Evolutionary conservation across 2,797 vertebrate species (phyloP).

Genomic region (Triplophysa yarkandensis): DNA sequence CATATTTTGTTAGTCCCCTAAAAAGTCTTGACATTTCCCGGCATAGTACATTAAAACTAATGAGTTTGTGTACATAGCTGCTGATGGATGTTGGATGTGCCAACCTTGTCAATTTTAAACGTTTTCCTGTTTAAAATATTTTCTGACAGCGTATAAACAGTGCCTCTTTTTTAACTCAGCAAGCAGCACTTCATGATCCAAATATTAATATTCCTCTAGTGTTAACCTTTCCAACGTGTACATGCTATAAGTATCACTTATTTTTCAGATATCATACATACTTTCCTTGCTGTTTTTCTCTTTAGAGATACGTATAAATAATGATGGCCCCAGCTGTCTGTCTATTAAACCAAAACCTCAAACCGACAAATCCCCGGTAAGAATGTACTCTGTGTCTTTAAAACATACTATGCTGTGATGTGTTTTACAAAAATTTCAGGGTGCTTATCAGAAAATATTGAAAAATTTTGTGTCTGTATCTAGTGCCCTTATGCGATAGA

Average conservation of each 20-base stretch:
- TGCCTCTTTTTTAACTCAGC: neutral
- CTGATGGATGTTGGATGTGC: slow-evolving; percentile 9
- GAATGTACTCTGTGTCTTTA: neutral
- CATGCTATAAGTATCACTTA: neutral
- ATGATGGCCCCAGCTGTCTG: slow-evolving; percentile 83
- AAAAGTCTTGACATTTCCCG: slow-evolving; percentile 29
- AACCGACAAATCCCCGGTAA: slow-evolving; percentile 86
- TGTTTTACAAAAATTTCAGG: no score
- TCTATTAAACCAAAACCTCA: slow-evolving; percentile 87
- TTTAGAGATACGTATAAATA: slow-evolving; percentile 84
- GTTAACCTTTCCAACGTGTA: neutral
- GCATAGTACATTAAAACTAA: slow-evolving; percentile 17
- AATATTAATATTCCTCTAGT: neutral
- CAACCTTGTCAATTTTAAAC: slow-evolving; percentile 21
- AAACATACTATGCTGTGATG: neutral
- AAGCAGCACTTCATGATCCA: slow-evolving; percentile 15
- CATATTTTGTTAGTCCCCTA: slow-evolving; percentile 4
- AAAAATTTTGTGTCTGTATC: slow-evolving; percentile 2
- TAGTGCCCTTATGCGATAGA: slow-evolving; percentile 80
- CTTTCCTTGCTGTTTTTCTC: slow-evolving; percentile 53
- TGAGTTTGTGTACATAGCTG: neutral
- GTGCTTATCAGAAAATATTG: slow-evolving; percentile 13
- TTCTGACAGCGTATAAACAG: slow-evolving; percentile 5
- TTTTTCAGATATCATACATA: neutral
- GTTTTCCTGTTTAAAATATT: slow-evolving; percentile 15